Conservation (phyloP, 2,797 vertebrate species). For the Siniperca scherzeri region DNA sequence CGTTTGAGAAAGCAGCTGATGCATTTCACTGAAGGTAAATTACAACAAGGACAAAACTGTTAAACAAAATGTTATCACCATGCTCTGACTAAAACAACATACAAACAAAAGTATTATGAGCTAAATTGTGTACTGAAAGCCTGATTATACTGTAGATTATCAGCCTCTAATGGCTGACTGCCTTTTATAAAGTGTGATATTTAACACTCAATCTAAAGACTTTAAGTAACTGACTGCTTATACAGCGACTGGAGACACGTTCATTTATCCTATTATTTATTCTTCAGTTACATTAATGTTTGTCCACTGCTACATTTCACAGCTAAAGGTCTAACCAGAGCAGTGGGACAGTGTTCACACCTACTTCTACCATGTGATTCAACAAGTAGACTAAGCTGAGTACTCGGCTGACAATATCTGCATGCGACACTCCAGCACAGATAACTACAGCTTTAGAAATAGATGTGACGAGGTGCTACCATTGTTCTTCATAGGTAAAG, state of each 20-base stretch:
- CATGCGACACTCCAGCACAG: slow-evolving; percentile 45
- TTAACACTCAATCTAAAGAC: neutral
- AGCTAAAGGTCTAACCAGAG: neutral
- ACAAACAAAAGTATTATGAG: neutral
- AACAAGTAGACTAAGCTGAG: slow-evolving; percentile 32
- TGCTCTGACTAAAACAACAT: neutral
- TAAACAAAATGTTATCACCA: neutral
- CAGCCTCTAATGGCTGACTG: neutral
- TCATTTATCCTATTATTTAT: too few relatives aligned
- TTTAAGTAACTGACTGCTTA: neutral
- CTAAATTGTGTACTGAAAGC: neutral
- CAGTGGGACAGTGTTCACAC: slow-evolving; percentile 35
- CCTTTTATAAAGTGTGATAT: neutral
- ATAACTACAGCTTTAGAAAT: slow-evolving; percentile 48
- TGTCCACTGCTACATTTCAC: too few relatives aligned
- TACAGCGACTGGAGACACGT: neutral
- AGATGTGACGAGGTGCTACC: slow-evolving; percentile 38
- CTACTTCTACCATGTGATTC: slow-evolving; percentile 31
- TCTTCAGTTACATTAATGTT: too few relatives aligned
- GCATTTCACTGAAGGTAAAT: neutral
- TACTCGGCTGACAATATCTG: slow-evolving; percentile 19
- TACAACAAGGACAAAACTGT: neutral
- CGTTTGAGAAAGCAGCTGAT: neutral
- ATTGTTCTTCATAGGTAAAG: neutral
- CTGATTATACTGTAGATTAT: neutral